Evolutionary conservation across 1,140 invertebrate genomes (phyloP).

Genomic region (Drosophila nasuta): DNA sequence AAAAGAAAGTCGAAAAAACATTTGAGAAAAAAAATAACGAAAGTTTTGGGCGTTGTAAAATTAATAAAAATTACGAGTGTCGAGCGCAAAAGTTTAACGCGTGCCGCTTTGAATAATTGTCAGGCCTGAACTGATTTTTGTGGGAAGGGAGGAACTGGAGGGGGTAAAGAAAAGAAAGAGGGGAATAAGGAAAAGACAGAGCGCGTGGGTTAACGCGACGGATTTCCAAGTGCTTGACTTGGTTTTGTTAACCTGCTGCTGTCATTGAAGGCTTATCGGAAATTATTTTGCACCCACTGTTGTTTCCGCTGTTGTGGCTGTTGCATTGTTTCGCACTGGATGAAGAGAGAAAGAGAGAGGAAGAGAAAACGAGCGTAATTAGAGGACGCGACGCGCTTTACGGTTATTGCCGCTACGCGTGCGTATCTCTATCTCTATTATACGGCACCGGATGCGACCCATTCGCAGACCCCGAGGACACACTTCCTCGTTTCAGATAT

Average conservation of each 20-base stretch:
- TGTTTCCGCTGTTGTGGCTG: not conserved
- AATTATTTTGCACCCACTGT: conserved; percentile 34
- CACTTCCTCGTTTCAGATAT: conserved; percentile 54
- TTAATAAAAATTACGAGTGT: conserved; percentile 78
- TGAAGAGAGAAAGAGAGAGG: not conserved
- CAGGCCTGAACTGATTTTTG: conserved; percentile 18
- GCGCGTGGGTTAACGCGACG: not conserved
- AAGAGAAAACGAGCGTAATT: conserved; percentile 45
- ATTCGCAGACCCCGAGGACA: conserved; percentile 46
- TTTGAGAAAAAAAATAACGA: conserved; percentile 17
- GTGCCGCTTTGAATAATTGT: conserved; percentile 64
- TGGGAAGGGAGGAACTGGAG: not conserved
- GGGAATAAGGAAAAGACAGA: not conserved
- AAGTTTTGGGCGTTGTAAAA: conserved; percentile 69
- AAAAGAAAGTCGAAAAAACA: conserved; percentile 8
- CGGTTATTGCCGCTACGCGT: conserved; percentile 67
- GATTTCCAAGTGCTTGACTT: not conserved
- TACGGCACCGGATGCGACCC: conserved; percentile 41
- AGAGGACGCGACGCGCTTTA: conserved; percentile 53
- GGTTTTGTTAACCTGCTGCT: conserved; percentile 14
- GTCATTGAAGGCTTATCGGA: conserved; percentile 37
- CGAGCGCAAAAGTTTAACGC: conserved; percentile 60
- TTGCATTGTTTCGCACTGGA: conserved; percentile 30
- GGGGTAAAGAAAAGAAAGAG: not conserved
- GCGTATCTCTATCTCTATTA: conserved; percentile 54